These are phyloP conservation scores for Stichopus horrens DNA, from an alignment of 53 echinoderm and acorn worm species.

Conservation along the genomic window DNA sequence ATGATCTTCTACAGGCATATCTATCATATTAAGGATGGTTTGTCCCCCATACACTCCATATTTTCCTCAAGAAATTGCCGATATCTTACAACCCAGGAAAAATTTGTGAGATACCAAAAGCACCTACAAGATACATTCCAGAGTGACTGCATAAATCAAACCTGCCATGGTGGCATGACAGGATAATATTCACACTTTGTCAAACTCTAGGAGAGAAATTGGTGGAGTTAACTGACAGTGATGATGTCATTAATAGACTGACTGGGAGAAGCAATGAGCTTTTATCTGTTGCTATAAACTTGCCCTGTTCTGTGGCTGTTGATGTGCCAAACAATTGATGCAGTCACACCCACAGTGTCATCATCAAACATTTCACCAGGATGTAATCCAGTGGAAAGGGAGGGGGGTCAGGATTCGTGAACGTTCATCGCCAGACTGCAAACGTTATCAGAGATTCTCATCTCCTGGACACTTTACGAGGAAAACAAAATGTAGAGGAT, in stretches of 20 bases:
- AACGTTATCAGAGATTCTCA: no score
- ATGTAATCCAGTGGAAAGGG: no score
- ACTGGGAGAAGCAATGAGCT: not conserved
- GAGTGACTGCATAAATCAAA: not conserved
- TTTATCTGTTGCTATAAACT: conserved; percentile 10
- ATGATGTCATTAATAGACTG: conserved; percentile 17
- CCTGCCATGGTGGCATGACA: not conserved
- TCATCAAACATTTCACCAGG: not conserved
- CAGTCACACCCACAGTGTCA: not conserved
- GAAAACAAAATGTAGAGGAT: no score
- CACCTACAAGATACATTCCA: conserved; percentile 6
- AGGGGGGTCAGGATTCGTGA: no score
- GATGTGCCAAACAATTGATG: not conserved
- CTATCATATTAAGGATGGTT: no score
- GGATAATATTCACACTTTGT: not conserved
- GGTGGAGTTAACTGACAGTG: conserved; percentile 11
- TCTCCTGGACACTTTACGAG: no score
- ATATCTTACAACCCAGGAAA: no score
- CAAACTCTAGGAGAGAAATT: conserved; percentile 6
- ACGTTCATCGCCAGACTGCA: no score
- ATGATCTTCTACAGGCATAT: no score
- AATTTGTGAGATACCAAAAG: no score
- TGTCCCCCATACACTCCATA: no score
- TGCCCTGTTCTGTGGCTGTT: not conserved
- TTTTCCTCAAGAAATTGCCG: no score